Conservation (phyloP, 2,888 invertebrate species). For the Dermolepida albohirtum region DNA sequence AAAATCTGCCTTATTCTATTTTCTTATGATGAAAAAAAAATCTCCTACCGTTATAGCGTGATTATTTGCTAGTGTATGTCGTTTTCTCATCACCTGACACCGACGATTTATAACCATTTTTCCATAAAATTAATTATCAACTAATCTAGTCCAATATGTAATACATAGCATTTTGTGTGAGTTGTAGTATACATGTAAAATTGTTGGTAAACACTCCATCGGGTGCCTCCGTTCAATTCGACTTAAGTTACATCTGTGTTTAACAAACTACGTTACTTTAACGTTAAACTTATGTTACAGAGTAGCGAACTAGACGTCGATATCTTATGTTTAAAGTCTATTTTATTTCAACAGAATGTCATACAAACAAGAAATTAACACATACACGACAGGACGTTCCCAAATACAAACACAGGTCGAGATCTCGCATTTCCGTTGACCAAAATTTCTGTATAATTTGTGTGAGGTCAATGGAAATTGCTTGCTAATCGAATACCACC, state of each 20-base stretch:
- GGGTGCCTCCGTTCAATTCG: conserved; percentile 63
- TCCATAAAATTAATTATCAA: conserved; percentile 65
- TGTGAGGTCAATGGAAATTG: conserved; percentile 38
- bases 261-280: conserved; percentile 57
- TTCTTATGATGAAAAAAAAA: conserved; percentile 70
- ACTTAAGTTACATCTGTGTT: conserved; percentile 54
- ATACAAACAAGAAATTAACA: conserved; percentile 27
- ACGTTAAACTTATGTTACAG: conserved; percentile 60
- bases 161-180: conserved; percentile 70
- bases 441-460: conserved; percentile 12
- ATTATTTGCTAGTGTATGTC: conserved; percentile 67
- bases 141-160: conserved; percentile 68
- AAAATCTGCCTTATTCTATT: conserved; percentile 79
- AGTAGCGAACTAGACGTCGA: conserved; percentile 56
- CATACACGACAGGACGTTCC: conserved; percentile 1
- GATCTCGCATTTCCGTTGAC: conserved; percentile 27
- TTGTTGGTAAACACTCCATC: conserved; percentile 65
- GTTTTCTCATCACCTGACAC: conserved; percentile 62
- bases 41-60: conserved; percentile 68
- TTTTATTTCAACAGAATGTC: conserved; percentile 40
- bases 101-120: conserved; percentile 66
- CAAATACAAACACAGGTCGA: conserved; percentile 12
- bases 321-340: conserved; percentile 48
- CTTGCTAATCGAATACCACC: background rate
- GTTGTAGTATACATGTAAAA: conserved; percentile 71